phyloP scores from a whole-genome alignment of 2,888 invertebrate species.

The Calephelis perditalis region DNA sequence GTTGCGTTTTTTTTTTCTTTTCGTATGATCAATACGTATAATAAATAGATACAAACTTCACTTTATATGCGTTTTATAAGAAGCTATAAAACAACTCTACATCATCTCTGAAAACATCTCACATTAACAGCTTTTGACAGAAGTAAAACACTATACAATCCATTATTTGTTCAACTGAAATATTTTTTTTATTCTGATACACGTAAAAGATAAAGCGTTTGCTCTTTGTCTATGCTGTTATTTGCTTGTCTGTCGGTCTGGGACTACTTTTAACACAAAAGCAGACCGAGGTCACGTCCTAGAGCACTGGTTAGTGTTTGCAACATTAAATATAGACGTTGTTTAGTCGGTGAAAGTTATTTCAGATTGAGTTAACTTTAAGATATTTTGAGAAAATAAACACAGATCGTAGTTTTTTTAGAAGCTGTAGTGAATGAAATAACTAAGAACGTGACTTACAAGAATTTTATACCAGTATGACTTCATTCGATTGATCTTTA shows the following conservation, averaged over 20 bases:
- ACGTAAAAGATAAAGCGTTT: not conserved
- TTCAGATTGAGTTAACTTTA: constrained; percentile 37
- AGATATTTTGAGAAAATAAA: constrained; percentile 26
- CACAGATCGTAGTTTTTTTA: constrained; percentile 26
- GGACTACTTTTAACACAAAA: constrained; percentile 33
- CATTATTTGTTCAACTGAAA: too few relatives aligned
- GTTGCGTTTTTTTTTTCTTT: too few relatives aligned
- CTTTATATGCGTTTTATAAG: too few relatives aligned
- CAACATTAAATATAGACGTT: constrained; percentile 39
- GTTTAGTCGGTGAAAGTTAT: constrained; percentile 47
- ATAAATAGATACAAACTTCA: too few relatives aligned
- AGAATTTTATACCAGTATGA: not conserved
- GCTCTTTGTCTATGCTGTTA: constrained; percentile 19
- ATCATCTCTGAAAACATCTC: too few relatives aligned
- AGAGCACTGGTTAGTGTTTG: constrained; percentile 41
- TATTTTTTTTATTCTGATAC: too few relatives aligned
- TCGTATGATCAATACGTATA: too few relatives aligned
- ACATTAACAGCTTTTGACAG: too few relatives aligned
- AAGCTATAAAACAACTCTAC: too few relatives aligned
- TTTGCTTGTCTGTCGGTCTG: constrained; percentile 40
- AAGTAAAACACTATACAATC: too few relatives aligned
- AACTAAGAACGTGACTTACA: not conserved
- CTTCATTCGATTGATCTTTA: too few relatives aligned
- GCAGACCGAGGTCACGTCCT: constrained; percentile 38
- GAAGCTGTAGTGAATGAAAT: constrained; percentile 28